Conservation (phyloP, 2,797 vertebrate genomes). For the Sebastes melanostomus region DNA sequence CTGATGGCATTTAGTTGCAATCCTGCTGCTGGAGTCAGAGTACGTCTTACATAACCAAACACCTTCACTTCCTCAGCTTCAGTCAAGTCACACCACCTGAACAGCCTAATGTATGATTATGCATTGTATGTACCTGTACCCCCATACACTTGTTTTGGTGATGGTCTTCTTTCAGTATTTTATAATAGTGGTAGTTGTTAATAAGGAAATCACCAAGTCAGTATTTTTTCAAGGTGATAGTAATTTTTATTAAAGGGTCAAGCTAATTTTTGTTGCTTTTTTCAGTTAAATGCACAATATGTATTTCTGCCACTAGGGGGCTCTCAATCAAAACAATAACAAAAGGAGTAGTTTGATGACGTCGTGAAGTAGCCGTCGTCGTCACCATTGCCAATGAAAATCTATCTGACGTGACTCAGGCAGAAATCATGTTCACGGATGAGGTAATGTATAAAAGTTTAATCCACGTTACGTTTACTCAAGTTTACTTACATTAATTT, state of each 20-base stretch:
- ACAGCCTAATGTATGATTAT: neutral
- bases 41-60: neutral
- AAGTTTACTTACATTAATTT: too few relatives aligned
- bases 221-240: neutral
- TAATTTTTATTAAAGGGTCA: neutral
- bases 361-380: too few relatives aligned
- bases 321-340: too few relatives aligned
- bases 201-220: neutral
- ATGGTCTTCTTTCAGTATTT: neutral
- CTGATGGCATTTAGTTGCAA: neutral
- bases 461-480: too few relatives aligned
- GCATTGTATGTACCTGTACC: neutral
- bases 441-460: too few relatives aligned
- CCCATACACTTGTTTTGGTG: too few relatives aligned
- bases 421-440: too few relatives aligned
- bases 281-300: too few relatives aligned
- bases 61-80: neutral
- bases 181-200: neutral
- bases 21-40: neutral
- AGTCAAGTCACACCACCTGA: neutral
- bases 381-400: too few relatives aligned
- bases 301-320: too few relatives aligned
- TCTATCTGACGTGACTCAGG: too few relatives aligned
- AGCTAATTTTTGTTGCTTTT: neutral
- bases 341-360: too few relatives aligned